phyloP scores from a whole-genome alignment of 1,140 invertebrate species.

The Heterodera carotae region DNA sequence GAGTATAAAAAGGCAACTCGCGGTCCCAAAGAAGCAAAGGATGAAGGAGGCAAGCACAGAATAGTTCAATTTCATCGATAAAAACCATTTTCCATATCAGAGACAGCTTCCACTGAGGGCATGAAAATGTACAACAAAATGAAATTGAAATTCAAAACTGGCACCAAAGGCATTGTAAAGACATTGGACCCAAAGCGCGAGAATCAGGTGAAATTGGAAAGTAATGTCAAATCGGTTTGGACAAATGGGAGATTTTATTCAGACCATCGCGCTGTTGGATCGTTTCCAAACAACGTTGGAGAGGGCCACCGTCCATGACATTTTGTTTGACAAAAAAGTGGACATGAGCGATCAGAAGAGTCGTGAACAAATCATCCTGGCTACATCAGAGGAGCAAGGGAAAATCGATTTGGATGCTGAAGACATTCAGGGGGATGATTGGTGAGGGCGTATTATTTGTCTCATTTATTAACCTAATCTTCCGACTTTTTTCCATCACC shows the following conservation, averaged over 20 bases:
- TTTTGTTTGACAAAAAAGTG: constrained; percentile 66
- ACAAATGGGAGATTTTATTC: constrained; percentile 24
- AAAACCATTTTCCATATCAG: constrained; percentile 42
- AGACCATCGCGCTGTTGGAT: constrained; percentile 76
- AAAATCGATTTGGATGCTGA: constrained; percentile 56
- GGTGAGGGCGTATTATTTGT: no score
- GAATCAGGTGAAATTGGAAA: constrained; percentile 49
- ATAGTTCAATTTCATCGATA: constrained; percentile 11
- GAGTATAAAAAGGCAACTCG: constrained; percentile 60
- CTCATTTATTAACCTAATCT: no score
- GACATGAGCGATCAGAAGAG: constrained; percentile 53
- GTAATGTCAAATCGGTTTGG: constrained; percentile 12
- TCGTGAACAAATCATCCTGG: constrained; percentile 43
- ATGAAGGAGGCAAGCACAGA: constrained; percentile 22
- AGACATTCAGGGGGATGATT: constrained; percentile 64
- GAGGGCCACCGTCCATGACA: constrained; percentile 48
- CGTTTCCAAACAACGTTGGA: constrained; percentile 76
- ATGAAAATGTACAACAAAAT: constrained; percentile 77
- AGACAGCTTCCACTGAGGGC: constrained; percentile 70
- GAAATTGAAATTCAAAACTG: constrained; percentile 76
- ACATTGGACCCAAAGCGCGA: constrained; percentile 70
- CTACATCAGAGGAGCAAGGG: constrained; percentile 45
- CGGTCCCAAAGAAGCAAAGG: constrained; percentile 51
- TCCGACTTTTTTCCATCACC: no score
- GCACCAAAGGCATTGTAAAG: constrained; percentile 52